Conservation (phyloP, 2,113 vertebrate species). For the Seriola aureovittata region DNA sequence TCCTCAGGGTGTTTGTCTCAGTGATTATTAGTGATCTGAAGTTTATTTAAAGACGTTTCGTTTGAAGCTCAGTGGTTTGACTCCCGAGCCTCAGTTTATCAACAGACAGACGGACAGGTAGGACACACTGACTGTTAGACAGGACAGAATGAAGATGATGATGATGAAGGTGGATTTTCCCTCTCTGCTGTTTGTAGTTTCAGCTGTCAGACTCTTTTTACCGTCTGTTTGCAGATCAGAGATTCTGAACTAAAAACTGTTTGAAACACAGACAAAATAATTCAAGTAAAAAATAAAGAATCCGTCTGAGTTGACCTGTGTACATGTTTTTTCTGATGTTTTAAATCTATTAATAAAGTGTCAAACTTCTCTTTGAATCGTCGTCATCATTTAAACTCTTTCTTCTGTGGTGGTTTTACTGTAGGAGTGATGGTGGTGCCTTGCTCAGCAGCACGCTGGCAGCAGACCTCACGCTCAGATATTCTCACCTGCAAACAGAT, state of each 20-base stretch:
- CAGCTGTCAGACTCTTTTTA: constrained; percentile 76
- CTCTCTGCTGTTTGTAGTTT: constrained; percentile 77
- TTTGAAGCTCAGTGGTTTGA: constrained; percentile 27
- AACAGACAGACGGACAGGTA: constrained; percentile 30
- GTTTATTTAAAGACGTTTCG: background rate
- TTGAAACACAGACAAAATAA: constrained; percentile 55
- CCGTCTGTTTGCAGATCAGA: constrained; percentile 99
- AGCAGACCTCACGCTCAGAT: constrained; percentile 47
- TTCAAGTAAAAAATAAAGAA: background rate
- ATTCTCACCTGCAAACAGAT: constrained; percentile 89
- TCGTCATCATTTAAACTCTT: constrained; percentile 78
- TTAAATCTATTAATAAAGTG: constrained; percentile 87
- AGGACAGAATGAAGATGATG: constrained; percentile 79
- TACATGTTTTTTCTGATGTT: constrained; percentile 86
- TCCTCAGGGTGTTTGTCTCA: background rate
- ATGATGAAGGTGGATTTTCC: constrained; percentile 87
- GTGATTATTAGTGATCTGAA: background rate
- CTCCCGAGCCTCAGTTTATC: constrained; percentile 19
- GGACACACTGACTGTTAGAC: constrained; percentile 62
- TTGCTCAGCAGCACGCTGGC: constrained; percentile 30
- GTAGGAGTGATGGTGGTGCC: background rate
- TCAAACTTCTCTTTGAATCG: constrained; percentile 80
- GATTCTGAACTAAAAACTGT: constrained; percentile 83
- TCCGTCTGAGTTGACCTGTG: constrained; percentile 72
- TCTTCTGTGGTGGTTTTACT: constrained; percentile 46